Evolutionary conservation across 2,888 invertebrate species (phyloP).

Genomic region (Myopa tessellatipennis): DNA sequence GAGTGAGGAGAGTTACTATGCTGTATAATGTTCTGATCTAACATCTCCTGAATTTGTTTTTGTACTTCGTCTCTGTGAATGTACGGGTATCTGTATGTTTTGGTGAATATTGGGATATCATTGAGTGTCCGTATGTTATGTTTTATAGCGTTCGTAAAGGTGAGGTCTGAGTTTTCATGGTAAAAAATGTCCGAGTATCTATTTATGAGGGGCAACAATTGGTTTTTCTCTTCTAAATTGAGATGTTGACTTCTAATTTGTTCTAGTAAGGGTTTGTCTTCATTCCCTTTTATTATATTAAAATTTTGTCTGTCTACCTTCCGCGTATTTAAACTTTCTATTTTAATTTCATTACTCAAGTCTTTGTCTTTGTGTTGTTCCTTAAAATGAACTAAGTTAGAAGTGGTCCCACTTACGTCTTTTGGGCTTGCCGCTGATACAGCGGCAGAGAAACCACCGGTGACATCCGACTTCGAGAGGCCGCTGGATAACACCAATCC

Average conservation of each 20-base stretch:
- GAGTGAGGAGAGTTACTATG: constrained; percentile 29
- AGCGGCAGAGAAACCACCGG: too few relatives aligned
- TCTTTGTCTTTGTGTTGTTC: too few relatives aligned
- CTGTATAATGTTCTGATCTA: constrained; percentile 35
- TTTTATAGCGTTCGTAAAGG: constrained; percentile 38
- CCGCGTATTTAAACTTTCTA: too few relatives aligned
- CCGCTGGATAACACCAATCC: too few relatives aligned
- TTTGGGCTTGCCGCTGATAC: too few relatives aligned
- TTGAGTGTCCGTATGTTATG: constrained; percentile 31
- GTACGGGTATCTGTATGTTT: constrained; percentile 38
- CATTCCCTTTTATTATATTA: too few relatives aligned
- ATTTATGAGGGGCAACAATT: constrained; percentile 15
- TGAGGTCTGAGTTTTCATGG: background rate
- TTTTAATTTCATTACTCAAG: too few relatives aligned
- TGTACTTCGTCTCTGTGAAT: constrained; percentile 38
- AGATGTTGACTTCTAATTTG: constrained; percentile 6
- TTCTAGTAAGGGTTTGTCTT: too few relatives aligned
- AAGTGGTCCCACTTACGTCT: too few relatives aligned
- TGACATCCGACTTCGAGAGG: too few relatives aligned
- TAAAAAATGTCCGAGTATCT: constrained; percentile 23
- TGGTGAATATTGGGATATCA: constrained; percentile 31
- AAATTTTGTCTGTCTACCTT: too few relatives aligned
- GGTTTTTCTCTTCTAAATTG: constrained; percentile 29
- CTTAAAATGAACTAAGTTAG: too few relatives aligned
- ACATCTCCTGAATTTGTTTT: constrained; percentile 40